Base-by-base conservation (phyloP, 2,113 vertebrate species). In the Prunella himalayana region DNA sequence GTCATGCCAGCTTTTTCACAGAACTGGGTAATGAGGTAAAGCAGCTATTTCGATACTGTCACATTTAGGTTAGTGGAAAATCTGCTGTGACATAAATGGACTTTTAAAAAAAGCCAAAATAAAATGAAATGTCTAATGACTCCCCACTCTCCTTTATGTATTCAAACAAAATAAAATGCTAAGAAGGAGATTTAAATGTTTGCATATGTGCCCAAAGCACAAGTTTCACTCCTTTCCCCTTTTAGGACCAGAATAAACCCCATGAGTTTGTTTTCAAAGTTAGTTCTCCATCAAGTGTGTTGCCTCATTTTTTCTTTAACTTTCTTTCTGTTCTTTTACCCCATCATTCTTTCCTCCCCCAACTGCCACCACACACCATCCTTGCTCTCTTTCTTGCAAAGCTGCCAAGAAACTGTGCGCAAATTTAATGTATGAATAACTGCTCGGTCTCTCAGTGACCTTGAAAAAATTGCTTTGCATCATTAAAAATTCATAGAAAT, bases 401-500 rank as follows among this genome's bases (percentile, higher is more conserved):
- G 94, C 97, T 98, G 97, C 98, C 97, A 97, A 98, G 97, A 97
- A 98, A 96, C 96, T 98, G 95, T 97, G 97, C 96, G 90, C 95
- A 98, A 97, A 98, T 98, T 98, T 98, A 97, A 98, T 97, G 95
- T 98, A 97, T 98, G 98, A 97, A 95, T 98, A 98, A 97, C 96
- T 97, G 95, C 95, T 97, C 86, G 92, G 96, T 97, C 97, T 98
- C 90, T 97, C 96, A 96, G 68, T 98, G 98, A 98, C 98, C 98
- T 97, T 98, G 98, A 98, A 98, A 98, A 97, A 98, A 98, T 97
- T 97, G 97, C 97, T 98, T 97, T 95, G 94, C 92, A 53, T 98
- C 96, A 98, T 98, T 98, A 98, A 98, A 98, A 98, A 98, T 98
- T 98, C 98, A 98, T 98, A 96, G 97, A 96, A 97, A 98, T 98